Conservation (phyloP, 2,888 invertebrate genomes). For the Amiota communis region DNA sequence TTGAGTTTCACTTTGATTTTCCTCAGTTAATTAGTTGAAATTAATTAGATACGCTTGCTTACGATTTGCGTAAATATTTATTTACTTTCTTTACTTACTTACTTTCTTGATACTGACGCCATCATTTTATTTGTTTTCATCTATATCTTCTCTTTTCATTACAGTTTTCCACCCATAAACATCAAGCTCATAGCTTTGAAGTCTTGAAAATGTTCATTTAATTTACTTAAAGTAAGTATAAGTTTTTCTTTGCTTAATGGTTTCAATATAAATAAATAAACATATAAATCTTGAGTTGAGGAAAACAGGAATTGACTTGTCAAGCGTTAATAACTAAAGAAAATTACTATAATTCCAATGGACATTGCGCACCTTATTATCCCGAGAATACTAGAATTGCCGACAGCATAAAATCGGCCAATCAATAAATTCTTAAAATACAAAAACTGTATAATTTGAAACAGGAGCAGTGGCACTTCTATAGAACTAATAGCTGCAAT, state of each 20-base stretch:
- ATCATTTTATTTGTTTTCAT: constrained; percentile 38
- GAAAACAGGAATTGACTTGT: no score
- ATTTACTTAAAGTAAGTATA: constrained; percentile 13
- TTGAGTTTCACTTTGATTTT: constrained; percentile 44
- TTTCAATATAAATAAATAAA: not conserved
- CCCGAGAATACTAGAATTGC: constrained; percentile 39
- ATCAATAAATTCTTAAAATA: constrained; percentile 56
- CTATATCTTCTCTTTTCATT: not conserved
- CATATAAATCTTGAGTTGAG: no score
- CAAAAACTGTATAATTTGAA: constrained; percentile 48
- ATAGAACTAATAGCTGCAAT: not conserved
- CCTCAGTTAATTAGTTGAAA: constrained; percentile 44
- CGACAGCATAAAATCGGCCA: constrained; percentile 61
- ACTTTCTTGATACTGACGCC: not conserved
- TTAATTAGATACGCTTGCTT: constrained; percentile 47
- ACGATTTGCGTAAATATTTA: constrained; percentile 33
- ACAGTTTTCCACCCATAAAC: no score
- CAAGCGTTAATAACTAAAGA: no score
- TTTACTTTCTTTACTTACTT: constrained; percentile 17
- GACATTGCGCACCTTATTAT: not conserved
- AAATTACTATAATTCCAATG: constrained; percentile 8
- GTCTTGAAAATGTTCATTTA: constrained; percentile 1
- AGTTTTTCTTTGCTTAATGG: not conserved
- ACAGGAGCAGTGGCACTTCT: constrained; percentile 1
- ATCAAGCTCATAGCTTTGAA: no score